Base-by-base conservation (phyloP, 64 coral and sea anemone species). In the Trachythela sp. region DNA sequence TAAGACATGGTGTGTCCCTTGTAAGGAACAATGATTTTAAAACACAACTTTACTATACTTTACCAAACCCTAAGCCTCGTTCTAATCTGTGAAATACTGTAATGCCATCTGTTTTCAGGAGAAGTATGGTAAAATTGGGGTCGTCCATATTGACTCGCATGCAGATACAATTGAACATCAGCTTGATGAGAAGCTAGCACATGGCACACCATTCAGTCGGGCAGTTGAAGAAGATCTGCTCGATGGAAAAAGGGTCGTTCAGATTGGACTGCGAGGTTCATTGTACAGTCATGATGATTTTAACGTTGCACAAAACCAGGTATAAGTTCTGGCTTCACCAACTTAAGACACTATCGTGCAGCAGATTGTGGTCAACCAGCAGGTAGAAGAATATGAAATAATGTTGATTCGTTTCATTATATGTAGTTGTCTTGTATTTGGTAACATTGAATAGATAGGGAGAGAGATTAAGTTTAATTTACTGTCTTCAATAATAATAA, bases 111-210 rank as follows among this genome's bases (percentile, higher is more conserved):
- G 34, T 87, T 89, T 89, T 1, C 48, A 94, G 93, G 93, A 70
- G 54, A 94, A 94, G 40, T 85, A 94, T 77, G 93, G 93, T 17
- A 86, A 77, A 30, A 83, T 94, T 13, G 93, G 93, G 0, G 17
- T 94, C 6, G 37, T 94, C 27, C 93, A 92, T 14, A 50, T 94
- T 89, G 93, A 94, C 34, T 90, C 93, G 14, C 93, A 94, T 24
- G 29, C 93, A 67, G 93, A 94, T 83, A 92, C 90, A 35, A 37
- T 33, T 29, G 87, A 91, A 33, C 86, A 58, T 3, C 54, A 67
- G 58, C 85, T 89, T 70, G 90, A 87, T 42, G 93, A 92, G 70
- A 92, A 86, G 42, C 70, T 94, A 5, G 34, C 87, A 6, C 90
- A 94, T 34, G 90, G 90, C 11, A 94, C 90, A 0, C 93, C 93